A percentile compares a stretch with the other conserved stretches of the same genome.
Evolutionary conservation across 2,797 vertebrate genomes (phyloP).

Genomic region (Jordanella pulchra): DNA sequence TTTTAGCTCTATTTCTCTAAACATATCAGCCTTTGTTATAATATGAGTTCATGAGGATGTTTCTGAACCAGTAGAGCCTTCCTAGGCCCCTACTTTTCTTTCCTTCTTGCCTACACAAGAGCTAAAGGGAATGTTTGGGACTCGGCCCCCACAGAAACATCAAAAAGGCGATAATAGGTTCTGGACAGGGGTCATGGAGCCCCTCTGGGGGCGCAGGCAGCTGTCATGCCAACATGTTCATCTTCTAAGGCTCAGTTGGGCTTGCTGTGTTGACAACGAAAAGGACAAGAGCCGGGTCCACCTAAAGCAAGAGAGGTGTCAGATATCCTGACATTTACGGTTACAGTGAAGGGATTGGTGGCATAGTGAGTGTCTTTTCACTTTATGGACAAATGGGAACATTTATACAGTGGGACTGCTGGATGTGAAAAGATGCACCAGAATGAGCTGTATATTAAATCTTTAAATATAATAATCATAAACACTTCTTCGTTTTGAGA

Average conservation of each 20-base stretch:
- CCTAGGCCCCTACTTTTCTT: slow-evolving; percentile 46
- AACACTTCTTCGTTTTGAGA: slow-evolving; percentile 39
- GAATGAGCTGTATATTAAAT: slow-evolving; percentile 31
- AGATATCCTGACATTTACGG: slow-evolving; percentile 35
- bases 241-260: slow-evolving; percentile 34
- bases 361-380: slow-evolving; percentile 35
- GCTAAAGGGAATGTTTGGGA: slow-evolving; percentile 27
- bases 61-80: slow-evolving; percentile 28
- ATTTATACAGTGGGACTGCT: slow-evolving; percentile 43
- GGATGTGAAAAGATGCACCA: slow-evolving; percentile 22
- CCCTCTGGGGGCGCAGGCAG: slow-evolving; percentile 40
- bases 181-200: slow-evolving; percentile 54
- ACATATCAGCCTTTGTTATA: slow-evolving; percentile 41
- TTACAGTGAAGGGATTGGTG: slow-evolving; percentile 30
- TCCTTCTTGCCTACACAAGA: slow-evolving; percentile 45
- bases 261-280: slow-evolving; percentile 52
- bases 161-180: slow-evolving; percentile 70
- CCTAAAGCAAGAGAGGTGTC: slow-evolving; percentile 39
- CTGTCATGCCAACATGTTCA: slow-evolving; percentile 53
- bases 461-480: slow-evolving; percentile 51
- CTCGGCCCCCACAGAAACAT: slow-evolving; percentile 53
- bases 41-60: slow-evolving; percentile 38
- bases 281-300: slow-evolving; percentile 40
- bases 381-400: slow-evolving; percentile 38
- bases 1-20: slow-evolving; percentile 30